These are phyloP conservation scores for Sebastolobus alascanus DNA, from an alignment of 2,797 vertebrate species.

Conservation along the genomic window DNA sequence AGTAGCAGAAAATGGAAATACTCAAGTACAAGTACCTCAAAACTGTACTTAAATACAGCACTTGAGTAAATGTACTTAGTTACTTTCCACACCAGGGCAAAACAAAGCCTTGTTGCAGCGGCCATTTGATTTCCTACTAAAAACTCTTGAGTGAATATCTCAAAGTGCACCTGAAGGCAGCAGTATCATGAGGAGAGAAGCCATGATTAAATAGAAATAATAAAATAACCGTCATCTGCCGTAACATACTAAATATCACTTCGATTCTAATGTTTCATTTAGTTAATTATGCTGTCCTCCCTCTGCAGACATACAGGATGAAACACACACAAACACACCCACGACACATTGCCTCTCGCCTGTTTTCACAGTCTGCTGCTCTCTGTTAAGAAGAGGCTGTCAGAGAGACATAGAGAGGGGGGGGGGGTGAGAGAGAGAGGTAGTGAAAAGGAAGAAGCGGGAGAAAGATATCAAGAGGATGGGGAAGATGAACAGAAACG, in stretches of 20 bases:
- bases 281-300: conserved; percentile 51
- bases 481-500: conserved; percentile 30
- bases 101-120: neutral
- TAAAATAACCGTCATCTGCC: conserved; percentile 2
- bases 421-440: neutral
- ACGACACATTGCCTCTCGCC: conserved; percentile 49
- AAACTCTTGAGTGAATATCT: neutral
- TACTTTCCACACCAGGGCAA: neutral
- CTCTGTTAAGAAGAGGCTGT: conserved; percentile 70
- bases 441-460: conserved; percentile 31
- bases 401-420: conserved; percentile 33
- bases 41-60: too few species aligned
- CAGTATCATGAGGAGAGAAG: neutral
- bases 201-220: conserved; percentile 18
- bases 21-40: too few species aligned
- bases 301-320: conserved; percentile 45
- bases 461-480: conserved; percentile 56
- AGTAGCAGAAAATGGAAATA: too few species aligned
- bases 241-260: conserved; percentile 34
- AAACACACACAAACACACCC: conserved; percentile 57
- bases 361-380: conserved; percentile 77
- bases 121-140: neutral
- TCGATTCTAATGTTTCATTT: conserved; percentile 40
- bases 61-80: too few species aligned
- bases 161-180: neutral